Percentiles rank a stretch among this genome's conserved stretches.
These are phyloP conservation scores for Urechis unicinctus DNA, from an alignment of 2,888 invertebrate genomes.

Conservation along the genomic window DNA sequence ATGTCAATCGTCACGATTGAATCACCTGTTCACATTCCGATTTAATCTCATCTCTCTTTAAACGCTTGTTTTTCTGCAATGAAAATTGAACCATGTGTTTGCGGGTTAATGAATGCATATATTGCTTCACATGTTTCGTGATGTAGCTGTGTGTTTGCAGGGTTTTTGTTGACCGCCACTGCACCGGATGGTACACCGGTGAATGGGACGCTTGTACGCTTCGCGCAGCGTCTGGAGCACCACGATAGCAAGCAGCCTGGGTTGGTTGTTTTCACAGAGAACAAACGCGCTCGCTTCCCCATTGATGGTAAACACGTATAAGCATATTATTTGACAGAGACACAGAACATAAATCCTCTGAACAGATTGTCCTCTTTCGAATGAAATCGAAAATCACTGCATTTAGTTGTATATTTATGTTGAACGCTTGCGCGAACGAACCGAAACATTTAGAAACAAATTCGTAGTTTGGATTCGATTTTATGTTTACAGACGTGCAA, in stretches of 20 bases:
- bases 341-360: no score
- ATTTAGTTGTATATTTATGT: no score
- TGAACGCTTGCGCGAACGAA: no score
- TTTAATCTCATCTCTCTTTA: no score
- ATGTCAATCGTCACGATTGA: no score
- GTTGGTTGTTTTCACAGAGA: conserved; percentile 56
- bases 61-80: neutral
- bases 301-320: neutral
- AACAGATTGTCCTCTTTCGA: no score
- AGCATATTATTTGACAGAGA: neutral
- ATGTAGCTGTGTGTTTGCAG: conserved; percentile 29
- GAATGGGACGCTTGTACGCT: conserved; percentile 49
- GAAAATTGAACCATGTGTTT: neutral
- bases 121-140: neutral
- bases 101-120: no score
- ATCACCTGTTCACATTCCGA: no score
- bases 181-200: conserved; percentile 54
- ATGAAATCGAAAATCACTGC: no score
- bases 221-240: conserved; percentile 55
- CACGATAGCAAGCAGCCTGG: conserved; percentile 57
- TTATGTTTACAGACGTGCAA: no score
- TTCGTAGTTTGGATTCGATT: no score
- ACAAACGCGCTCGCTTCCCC: conserved; percentile 20
- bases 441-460: no score
- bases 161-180: conserved; percentile 58